phyloP scores from a whole-genome alignment of 1,140 invertebrate genomes.

The Coelopa frigida region DNA sequence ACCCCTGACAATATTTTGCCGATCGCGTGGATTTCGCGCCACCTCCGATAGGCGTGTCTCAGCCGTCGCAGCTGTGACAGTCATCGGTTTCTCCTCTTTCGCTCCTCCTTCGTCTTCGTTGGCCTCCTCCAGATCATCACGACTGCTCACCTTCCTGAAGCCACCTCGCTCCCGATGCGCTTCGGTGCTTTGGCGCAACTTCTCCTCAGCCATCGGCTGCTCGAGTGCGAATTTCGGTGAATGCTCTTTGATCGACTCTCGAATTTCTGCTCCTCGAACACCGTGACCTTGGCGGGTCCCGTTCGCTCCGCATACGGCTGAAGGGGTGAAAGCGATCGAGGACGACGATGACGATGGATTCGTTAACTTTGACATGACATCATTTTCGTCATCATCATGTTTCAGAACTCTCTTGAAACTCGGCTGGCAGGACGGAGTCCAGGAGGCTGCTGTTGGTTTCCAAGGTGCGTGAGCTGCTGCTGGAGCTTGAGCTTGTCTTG shows the following conservation, averaged over 20 bases:
- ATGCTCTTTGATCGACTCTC: slow-evolving; percentile 29
- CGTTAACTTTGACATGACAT: background rate
- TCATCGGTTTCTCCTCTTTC: slow-evolving; percentile 27
- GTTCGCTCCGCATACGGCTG: slow-evolving; percentile 32
- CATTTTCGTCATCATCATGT: background rate
- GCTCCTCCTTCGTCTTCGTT: slow-evolving; percentile 24
- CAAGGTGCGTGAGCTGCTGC: background rate
- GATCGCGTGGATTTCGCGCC: slow-evolving; percentile 39
- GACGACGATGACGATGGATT: background rate
- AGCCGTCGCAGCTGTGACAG: slow-evolving; percentile 37
- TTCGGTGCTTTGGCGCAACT: slow-evolving; percentile 33
- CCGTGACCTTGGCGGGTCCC: slow-evolving; percentile 16
- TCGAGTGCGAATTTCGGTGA: slow-evolving; percentile 28
- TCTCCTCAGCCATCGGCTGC: slow-evolving; percentile 34
- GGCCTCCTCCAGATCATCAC: slow-evolving; percentile 36
- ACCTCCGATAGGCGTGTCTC: slow-evolving; percentile 37
- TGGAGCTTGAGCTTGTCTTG: background rate
- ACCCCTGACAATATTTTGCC: slow-evolving; percentile 42
- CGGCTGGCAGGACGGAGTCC: slow-evolving; percentile 1
- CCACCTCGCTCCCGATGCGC: slow-evolving; percentile 34
- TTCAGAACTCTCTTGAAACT: background rate
- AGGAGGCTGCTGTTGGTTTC: background rate
- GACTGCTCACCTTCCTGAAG: slow-evolving; percentile 40
- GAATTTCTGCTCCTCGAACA: slow-evolving; percentile 31
- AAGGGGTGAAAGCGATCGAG: slow-evolving; percentile 27